Conservation (phyloP, 1,140 invertebrate genomes). For the Philopotamus ludificatus region DNA sequence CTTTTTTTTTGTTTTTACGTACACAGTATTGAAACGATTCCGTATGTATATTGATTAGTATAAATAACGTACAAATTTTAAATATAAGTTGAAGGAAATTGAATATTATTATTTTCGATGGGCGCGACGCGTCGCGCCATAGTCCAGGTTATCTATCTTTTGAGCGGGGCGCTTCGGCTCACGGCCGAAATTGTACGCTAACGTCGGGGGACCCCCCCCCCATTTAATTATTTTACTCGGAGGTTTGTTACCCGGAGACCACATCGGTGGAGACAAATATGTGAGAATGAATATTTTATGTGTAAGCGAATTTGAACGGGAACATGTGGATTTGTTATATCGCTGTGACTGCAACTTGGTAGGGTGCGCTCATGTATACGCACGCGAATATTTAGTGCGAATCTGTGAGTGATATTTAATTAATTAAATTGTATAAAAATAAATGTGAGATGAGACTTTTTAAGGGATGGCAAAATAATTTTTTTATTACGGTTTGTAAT, state of each 20-base stretch:
- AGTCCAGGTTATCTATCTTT: too few relatives aligned
- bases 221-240: neutral
- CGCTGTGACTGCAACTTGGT: constrained; percentile 42
- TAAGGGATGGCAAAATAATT: constrained; percentile 42
- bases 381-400: constrained; percentile 24
- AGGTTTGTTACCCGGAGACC: constrained; percentile 15
- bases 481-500: constrained; percentile 40
- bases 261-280: constrained; percentile 16
- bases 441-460: constrained; percentile 19
- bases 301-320: constrained; percentile 32
- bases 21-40: constrained; percentile 7
- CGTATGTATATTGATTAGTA: constrained; percentile 1
- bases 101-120: too few relatives aligned
- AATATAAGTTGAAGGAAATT: too few relatives aligned
- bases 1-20: too few relatives aligned
- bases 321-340: constrained; percentile 40
- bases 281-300: constrained; percentile 21
- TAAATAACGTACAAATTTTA: constrained; percentile 21
- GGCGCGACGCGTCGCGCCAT: too few relatives aligned
- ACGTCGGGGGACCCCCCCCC: too few relatives aligned
- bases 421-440: constrained; percentile 18
- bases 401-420: constrained; percentile 30
- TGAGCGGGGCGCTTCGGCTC: too few relatives aligned
- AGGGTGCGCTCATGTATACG: constrained; percentile 24
- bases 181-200: too few relatives aligned